These are phyloP conservation scores for Leptopilina syphax DNA, from an alignment of 2,888 invertebrate genomes.

Conservation along the genomic window DNA sequence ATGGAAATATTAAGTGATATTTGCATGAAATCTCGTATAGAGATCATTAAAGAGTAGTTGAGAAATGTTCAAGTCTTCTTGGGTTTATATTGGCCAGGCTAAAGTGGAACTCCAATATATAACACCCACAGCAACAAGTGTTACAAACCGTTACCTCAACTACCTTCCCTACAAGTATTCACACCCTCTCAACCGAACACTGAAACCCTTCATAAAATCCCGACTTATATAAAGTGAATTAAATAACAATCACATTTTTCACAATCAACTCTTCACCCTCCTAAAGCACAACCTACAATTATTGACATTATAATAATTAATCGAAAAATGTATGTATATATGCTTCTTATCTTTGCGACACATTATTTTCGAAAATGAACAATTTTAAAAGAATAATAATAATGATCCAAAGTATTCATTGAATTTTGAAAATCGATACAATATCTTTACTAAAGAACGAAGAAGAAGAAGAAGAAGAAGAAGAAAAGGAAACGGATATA, in stretches of 20 bases:
- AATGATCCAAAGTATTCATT: too few relatives aligned
- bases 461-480: too few relatives aligned
- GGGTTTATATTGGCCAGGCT: background rate
- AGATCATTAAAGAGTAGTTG: background rate
- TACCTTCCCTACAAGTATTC: constrained; percentile 23
- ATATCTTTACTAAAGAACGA: too few relatives aligned
- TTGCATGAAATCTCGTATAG: background rate
- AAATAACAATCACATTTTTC: background rate
- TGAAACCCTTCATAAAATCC: background rate
- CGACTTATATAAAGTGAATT: background rate
- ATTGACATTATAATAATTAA: background rate
- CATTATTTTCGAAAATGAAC: too few relatives aligned
- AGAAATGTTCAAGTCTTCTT: background rate
- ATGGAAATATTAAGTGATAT: too few relatives aligned
- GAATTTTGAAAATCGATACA: too few relatives aligned
- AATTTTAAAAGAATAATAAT: too few relatives aligned
- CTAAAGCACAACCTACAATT: background rate
- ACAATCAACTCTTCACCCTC: background rate
- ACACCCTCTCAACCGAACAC: background rate
- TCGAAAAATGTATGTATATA: too few relatives aligned
- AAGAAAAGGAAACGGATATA: constrained; percentile 7
- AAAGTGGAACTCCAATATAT: background rate
- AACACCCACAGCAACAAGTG: constrained; percentile 30
- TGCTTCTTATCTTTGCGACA: too few relatives aligned
- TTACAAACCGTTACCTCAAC: constrained; percentile 28